phyloP scores from a whole-genome alignment of 2,797 vertebrate genomes.

The Sebastes steindachneri region DNA sequence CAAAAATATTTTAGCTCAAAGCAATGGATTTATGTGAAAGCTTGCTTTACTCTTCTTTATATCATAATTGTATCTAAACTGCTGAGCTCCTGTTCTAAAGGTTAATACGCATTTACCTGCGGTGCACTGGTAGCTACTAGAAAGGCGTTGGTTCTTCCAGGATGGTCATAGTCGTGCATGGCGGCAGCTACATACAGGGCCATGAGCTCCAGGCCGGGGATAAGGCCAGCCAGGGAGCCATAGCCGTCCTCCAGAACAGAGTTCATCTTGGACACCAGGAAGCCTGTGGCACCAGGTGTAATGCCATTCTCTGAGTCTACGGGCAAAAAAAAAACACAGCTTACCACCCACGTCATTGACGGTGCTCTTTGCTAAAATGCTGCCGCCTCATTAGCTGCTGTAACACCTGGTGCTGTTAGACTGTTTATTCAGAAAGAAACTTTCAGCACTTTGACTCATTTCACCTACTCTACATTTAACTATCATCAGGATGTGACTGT shows the following conservation, averaged over 20 bases:
- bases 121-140: constrained; percentile 96
- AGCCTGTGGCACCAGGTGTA: constrained; percentile 86
- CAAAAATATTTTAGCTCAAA: neutral
- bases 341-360: neutral
- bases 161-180: constrained; percentile 99
- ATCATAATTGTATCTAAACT: neutral
- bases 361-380: neutral
- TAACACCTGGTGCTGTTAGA: neutral
- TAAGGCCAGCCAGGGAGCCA: constrained; percentile 90
- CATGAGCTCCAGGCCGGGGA: constrained; percentile 95
- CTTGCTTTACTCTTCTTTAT: neutral
- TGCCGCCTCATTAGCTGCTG: neutral
- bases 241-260: constrained; percentile 85
- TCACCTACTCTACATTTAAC: neutral
- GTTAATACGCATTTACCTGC: constrained; percentile 62
- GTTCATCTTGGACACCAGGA: constrained; percentile 90
- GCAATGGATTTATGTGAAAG: neutral
- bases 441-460: neutral
- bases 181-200: constrained; percentile 96
- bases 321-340: neutral
- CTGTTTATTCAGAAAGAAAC: neutral
- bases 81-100: neutral
- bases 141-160: constrained; percentile 97
- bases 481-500: neutral
- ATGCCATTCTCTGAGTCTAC: constrained; percentile 91